phyloP scores from a whole-genome alignment of 2,113 vertebrate species.

The Marcusenius ussheri region DNA sequence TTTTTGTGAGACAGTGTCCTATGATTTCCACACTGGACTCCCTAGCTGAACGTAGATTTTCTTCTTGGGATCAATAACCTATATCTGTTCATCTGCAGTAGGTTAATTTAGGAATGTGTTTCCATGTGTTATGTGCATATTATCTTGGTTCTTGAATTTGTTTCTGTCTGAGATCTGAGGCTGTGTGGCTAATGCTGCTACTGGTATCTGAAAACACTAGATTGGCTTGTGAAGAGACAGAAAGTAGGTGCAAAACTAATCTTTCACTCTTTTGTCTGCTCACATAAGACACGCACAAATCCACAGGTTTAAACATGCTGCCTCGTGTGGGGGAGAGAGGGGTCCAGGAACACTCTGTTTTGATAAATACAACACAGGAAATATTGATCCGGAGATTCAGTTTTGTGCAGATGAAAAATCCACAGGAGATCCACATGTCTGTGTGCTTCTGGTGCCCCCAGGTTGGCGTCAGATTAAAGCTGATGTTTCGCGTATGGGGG shows the following conservation, averaged over 20 bases:
- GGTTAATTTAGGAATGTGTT: neutral
- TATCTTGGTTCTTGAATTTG: neutral
- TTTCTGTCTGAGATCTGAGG: neutral
- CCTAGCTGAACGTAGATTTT: neutral
- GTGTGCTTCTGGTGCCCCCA: slow-evolving; percentile 25
- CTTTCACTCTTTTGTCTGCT: neutral
- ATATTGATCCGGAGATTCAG: neutral
- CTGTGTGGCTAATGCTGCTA: neutral
- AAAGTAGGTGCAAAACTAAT: neutral
- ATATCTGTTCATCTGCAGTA: neutral
- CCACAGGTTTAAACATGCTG: neutral
- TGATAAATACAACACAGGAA: neutral
- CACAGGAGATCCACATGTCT: neutral
- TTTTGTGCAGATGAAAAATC: neutral
- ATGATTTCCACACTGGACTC: neutral
- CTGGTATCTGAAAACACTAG: neutral
- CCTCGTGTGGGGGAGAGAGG: neutral
- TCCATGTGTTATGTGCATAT: neutral
- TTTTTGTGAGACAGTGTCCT: neutral
- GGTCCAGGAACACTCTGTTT: neutral
- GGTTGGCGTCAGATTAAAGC: neutral
- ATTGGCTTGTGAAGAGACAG: neutral
- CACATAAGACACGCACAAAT: neutral
- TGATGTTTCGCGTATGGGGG: neutral
- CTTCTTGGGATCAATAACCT: neutral